Conservation (phyloP, 2,888 invertebrate genomes). For the Spilosoma lubricipeda region DNA sequence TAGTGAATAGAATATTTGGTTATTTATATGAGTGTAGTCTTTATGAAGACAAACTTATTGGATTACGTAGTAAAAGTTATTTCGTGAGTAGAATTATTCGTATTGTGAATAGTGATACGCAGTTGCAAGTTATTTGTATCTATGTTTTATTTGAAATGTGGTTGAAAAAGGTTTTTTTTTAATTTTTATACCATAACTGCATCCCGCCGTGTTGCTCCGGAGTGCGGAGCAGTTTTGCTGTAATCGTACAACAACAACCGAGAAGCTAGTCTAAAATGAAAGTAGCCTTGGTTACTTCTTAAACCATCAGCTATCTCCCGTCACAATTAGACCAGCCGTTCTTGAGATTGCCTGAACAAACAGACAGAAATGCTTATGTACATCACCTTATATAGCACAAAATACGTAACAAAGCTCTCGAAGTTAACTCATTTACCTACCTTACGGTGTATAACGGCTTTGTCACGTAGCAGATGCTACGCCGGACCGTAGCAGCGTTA, state of each 20-base stretch:
- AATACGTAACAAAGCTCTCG: neutral
- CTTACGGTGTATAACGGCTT: conserved; percentile 29
- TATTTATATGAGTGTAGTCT: neutral
- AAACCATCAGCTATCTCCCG: no score
- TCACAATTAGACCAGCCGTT: no score
- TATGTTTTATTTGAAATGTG: no score
- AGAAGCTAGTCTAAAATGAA: no score
- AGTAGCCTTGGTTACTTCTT: no score
- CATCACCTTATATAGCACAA: neutral
- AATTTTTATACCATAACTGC: neutral
- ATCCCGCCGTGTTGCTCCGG: no score
- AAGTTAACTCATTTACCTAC: conserved; percentile 27
- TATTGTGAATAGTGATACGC: neutral
- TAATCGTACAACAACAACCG: no score
- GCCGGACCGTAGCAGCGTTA: conserved; percentile 39
- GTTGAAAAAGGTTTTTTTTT: neutral
- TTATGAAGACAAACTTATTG: neutral
- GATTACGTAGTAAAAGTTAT: neutral
- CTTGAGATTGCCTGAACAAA: no score
- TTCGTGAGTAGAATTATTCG: no score
- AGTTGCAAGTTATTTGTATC: neutral
- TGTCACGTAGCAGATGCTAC: conserved; percentile 46
- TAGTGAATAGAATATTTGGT: neutral
- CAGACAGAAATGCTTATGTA: neutral
- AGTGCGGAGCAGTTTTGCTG: no score